Evolutionary conservation across 2,797 vertebrate genomes (phyloP), one percentile per base, ranked within the genome.

Genomic region (Gymnodraco acuticeps): DNA sequence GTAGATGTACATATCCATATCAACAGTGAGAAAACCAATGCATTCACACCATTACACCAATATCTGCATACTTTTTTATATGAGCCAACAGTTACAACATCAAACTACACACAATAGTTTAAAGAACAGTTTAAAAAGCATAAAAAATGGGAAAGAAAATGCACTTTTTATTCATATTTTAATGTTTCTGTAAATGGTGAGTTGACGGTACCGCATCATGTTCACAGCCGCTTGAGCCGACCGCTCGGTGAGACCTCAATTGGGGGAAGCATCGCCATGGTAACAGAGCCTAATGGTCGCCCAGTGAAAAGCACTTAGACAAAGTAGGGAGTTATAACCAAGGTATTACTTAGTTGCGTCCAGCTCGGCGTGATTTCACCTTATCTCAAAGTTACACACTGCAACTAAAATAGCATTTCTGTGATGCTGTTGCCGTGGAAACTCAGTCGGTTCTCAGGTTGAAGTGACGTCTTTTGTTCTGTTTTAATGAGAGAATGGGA

Each of bases 371-470:
- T 88, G 88, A 91, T 93, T 91, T 87, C 89, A 89, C 88, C 87
- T 89, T 86, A 87, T 89, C 89, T 87, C 81, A 84, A 89, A 91
- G 91, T 92, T 93, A 85, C 90, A 89, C 85, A 62, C 89, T 9
- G 64, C 76, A 86, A 33, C 91, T 73, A 74, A 91, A 90, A 92
- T 91, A 89, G 90, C 72, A 90, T 89, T 84, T 85, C 87, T 88
- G 80, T 88, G 85, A 90, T 88, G 89, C 10, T 86, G 89, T 93
- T 92, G 88, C 91, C 65, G 89, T 92, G 91, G 93, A 83, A 84
- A 93, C 91, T 54, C 69, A 0, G 61, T 12, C 23, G n/a, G 78
- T 78, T 85, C 87, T 79, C 75, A n/a, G 84, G 81, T 85, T 85
- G 78, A 88, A 90, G 81, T 77, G 82, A 74, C 43, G 13, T 50